Percentiles rank a stretch among this genome's conserved stretches.
These are phyloP conservation scores for Odontophorus gujanensis DNA, from an alignment of 2,113 vertebrate genomes.

Conservation along the genomic window DNA sequence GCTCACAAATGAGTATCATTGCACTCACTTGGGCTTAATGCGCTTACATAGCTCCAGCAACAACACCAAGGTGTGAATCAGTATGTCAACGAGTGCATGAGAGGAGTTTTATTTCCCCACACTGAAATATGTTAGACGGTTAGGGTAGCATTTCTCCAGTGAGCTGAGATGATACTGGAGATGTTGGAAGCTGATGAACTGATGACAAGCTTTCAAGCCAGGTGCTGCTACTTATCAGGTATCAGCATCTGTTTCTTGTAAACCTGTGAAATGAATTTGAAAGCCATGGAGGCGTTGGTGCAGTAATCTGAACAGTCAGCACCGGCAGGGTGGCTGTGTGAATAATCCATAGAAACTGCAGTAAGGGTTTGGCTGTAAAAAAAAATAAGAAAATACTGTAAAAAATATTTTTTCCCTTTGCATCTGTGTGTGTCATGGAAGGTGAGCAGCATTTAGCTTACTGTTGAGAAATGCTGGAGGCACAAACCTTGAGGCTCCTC, in stretches of 20 bases:
- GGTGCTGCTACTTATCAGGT: slow-evolving; percentile 57
- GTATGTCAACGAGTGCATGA: slow-evolving; percentile 19
- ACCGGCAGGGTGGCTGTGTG: neutral
- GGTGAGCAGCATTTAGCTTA: neutral
- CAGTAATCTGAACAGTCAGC: slow-evolving; percentile 19
- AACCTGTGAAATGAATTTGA: slow-evolving; percentile 36
- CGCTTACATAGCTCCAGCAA: neutral
- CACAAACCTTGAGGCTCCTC: neutral
- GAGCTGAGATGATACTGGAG: slow-evolving; percentile 35
- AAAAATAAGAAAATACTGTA: neutral
- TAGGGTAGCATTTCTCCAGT: slow-evolving; percentile 13
- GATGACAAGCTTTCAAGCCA: slow-evolving; percentile 46
- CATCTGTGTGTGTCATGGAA: neutral
- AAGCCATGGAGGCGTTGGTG: slow-evolving; percentile 21
- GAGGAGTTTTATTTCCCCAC: slow-evolving; percentile 9
- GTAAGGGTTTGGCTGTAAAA: slow-evolving; percentile 1
- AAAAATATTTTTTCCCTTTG: neutral
- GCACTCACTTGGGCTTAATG: neutral
- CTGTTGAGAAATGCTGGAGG: neutral
- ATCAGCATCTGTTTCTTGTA: slow-evolving; percentile 65
- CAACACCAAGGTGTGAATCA: neutral
- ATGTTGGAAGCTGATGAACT: slow-evolving; percentile 24
- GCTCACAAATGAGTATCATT: neutral
- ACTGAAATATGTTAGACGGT: slow-evolving; percentile 37
- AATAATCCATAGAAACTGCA: neutral